Evolutionary conservation across 1,140 invertebrate genomes (phyloP), one percentile per base, ranked within the genome.

Genomic region (Drosophila micromelanica): DNA sequence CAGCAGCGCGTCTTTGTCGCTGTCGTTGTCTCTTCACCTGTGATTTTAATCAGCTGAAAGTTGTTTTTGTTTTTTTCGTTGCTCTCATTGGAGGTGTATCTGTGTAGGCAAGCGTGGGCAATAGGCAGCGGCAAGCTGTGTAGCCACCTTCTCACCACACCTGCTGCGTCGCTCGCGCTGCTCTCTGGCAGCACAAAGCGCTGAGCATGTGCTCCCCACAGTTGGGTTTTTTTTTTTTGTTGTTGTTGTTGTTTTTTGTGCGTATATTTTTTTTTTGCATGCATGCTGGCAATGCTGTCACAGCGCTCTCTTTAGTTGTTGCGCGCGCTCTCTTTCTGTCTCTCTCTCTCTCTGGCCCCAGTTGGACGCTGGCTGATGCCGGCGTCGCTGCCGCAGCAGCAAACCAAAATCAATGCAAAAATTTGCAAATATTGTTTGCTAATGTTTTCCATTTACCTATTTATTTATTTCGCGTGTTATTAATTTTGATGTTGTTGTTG

Each of bases 81-180:
- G 52, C 70, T 64, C 52, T 64, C 43, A 49, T 56, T 32, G 38
- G 15, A 42, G 40, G 2, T 27, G 40, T 38, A 55, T 56, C 9
- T 35, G 17, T 32, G 32, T 35, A 7, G 42, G 61, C 61, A 49
- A 59, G 32, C 32, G 32, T 35, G 8, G 48, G 52, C 38, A 55
- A 45, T 59, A 43, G 61, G 54, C 64, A 37, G 37, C 54, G 64
- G 55, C 64, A 60, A 40, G 56, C 43, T 6, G 38, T 6, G 69
- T 27, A 77, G 69, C 71, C 71, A 86, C 43, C 81, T 90, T 80
- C 85, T 80, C 85, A 90, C 86, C 86, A 90, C 80, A 90, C 85
- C 78, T 90, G 85, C 85, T 90, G 80, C 77, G 76, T 69, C 78
- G 65, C 32, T 35, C 32, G 32, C 32, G 32, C 68, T 65, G 64